Percentiles rank a stretch among this genome's conserved stretches.
These are phyloP conservation scores for Tipula confusa DNA, from an alignment of 2,888 invertebrate genomes.

Conservation along the genomic window DNA sequence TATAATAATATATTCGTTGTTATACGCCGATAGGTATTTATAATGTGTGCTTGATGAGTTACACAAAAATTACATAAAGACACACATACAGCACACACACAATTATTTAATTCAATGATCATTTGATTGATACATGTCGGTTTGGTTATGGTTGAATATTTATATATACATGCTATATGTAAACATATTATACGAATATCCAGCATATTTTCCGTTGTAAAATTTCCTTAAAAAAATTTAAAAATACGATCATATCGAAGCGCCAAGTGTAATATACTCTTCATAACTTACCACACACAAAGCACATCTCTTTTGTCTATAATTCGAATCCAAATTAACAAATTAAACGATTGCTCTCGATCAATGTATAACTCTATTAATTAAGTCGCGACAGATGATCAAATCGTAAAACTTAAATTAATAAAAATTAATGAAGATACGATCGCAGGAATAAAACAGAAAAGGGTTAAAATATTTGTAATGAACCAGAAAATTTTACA, in stretches of 20 bases:
- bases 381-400: constrained; percentile 30
- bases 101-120: constrained; percentile 17
- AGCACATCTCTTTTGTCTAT: neutral
- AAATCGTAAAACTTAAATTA: constrained; percentile 3
- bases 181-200: too few species aligned
- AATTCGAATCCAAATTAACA: constrained; percentile 1
- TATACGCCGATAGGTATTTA: neutral
- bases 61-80: neutral
- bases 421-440: neutral
- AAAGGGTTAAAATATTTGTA: neutral
- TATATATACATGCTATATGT: too few species aligned
- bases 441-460: neutral
- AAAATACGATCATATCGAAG: neutral
- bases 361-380: neutral
- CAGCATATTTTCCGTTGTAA: neutral
- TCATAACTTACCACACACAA: neutral
- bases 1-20: neutral
- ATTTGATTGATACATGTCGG: constrained; percentile 12
- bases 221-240: neutral
- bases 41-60: constrained; percentile 1
- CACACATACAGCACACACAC: neutral
- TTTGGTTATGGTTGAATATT: constrained; percentile 3
- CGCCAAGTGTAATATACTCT: neutral
- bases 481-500: neutral
- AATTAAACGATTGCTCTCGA: too few species aligned